phyloP scores from a whole-genome alignment of 2,888 invertebrate species.

The Pandemis corylana region DNA sequence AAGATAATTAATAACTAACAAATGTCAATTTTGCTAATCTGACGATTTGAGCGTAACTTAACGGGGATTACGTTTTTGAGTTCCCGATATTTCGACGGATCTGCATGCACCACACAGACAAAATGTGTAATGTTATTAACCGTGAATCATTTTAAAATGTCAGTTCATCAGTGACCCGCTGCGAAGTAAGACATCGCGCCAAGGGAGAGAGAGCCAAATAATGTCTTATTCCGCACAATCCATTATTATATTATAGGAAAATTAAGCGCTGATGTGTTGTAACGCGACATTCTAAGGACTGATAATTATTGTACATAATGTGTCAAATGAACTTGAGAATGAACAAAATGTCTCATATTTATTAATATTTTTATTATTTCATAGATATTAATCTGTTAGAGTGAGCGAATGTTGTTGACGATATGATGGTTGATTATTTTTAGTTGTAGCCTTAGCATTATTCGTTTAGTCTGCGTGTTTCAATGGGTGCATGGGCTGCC shows the following conservation, averaged over 20 bases:
- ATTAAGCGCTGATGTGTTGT: constrained; percentile 49
- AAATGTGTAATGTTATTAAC: too few relatives aligned
- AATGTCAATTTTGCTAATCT: too few relatives aligned
- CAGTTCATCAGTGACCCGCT: background rate
- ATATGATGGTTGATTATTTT: constrained; percentile 71
- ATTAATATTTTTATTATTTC: constrained; percentile 67
- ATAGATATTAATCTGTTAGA: constrained; percentile 63
- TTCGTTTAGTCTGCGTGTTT: constrained; percentile 52
- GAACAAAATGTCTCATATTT: constrained; percentile 81
- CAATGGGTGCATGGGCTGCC: constrained; percentile 51
- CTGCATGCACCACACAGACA: too few relatives aligned
- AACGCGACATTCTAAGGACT: constrained; percentile 70
- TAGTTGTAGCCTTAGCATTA: constrained; percentile 62
- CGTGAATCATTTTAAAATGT: background rate
- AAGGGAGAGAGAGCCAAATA: constrained; percentile 54
- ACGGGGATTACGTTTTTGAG: too few relatives aligned
- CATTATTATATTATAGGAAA: constrained; percentile 48
- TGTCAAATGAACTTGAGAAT: constrained; percentile 73
- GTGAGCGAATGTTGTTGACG: constrained; percentile 69
- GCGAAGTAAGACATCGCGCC: constrained; percentile 49
- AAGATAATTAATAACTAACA: too few relatives aligned
- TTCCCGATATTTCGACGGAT: too few relatives aligned
- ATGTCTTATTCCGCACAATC: constrained; percentile 62
- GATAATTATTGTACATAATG: constrained; percentile 76
- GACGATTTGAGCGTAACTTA: too few relatives aligned